Base-by-base conservation (phyloP, 2,797 vertebrate species). In the Bufotes viridis region DNA sequence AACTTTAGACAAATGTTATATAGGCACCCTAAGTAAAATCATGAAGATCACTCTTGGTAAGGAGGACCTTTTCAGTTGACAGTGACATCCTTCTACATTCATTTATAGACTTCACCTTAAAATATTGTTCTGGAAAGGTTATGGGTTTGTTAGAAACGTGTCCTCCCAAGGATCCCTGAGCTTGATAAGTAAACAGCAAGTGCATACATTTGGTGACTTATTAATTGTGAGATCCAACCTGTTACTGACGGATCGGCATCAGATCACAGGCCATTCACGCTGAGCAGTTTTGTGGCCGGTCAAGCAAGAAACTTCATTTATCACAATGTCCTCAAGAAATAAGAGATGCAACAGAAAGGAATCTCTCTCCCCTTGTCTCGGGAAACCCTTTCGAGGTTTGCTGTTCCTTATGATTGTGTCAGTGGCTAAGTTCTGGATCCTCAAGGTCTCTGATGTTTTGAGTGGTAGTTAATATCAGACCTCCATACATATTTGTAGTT, bases 181-280 rank as follows among this genome's bases (percentile, higher is more conserved):
- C 42, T 74, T 10, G 49, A 10, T 74, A 49, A 20, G 34, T 49
- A 63, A 75, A 87, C 22, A 80, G 14, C 20, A 26, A 57, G 82
- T 20, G 42, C 42, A 74, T 26, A 55, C 67, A 88, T 70, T 76
- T 24, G 75, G 69, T 85, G 78, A 81, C 87, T 61, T 80, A 81
- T 87, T 87, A 88, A 83, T 84, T 81, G 82, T 53, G 55, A 22
- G 53, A 67, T 17, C 7, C 24, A 17, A 34, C 70, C 18, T 57
- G 20, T 67, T 24, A 11, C 42, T 65, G 22, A 24, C 51, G 61
- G 65, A 58, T 78, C 13, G 57, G 26, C 60, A 29, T 42, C 74
- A 49, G 51, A 15, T 72, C 67, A 2, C 53, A 60, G 58, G 26
- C 20, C 51, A 75, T 57, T 57, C 14, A 22, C 8, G 58, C 53